Evolutionary conservation across 2,797 vertebrate genomes (phyloP).

Genomic region (Melanotaenia maccullochi): DNA sequence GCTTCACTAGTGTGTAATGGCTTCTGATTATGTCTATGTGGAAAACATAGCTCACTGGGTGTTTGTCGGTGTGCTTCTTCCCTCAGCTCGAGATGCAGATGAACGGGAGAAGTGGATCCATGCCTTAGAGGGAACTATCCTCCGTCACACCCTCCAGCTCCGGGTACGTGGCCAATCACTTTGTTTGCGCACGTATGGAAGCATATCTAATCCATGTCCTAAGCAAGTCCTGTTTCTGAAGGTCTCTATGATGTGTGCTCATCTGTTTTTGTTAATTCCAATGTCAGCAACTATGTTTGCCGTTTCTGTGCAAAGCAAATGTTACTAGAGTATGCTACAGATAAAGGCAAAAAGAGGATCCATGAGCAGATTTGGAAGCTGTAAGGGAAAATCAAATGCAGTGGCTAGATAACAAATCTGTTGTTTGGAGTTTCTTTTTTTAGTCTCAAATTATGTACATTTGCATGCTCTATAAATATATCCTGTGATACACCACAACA

Average conservation of each 20-base stretch:
- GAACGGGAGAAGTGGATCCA: slow-evolving; percentile 99
- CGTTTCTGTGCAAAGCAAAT: slow-evolving; percentile 4
- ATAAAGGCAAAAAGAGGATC: background rate
- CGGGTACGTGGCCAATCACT: slow-evolving; percentile 81
- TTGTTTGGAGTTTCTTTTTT: slow-evolving; percentile 23
- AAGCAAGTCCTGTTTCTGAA: slow-evolving; percentile 1
- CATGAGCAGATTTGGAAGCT: background rate
- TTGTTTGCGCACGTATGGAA: background rate
- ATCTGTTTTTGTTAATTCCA: background rate
- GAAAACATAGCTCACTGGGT: slow-evolving; percentile 58
- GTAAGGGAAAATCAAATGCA: background rate
- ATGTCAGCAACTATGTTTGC: background rate
- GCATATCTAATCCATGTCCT: slow-evolving; percentile 5
- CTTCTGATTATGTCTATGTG: slow-evolving; percentile 33
- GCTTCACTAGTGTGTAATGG: slow-evolving; percentile 24
- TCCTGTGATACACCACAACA: background rate
- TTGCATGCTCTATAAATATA: slow-evolving; percentile 9
- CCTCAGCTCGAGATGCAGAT: slow-evolving; percentile 95
- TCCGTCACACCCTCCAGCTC: slow-evolving; percentile 95
- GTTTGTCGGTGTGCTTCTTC: slow-evolving; percentile 63
- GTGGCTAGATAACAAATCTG: slow-evolving; percentile 6
- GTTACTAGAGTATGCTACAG: background rate
- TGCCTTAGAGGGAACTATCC: slow-evolving; percentile 98
- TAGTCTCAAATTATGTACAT: slow-evolving; percentile 5
- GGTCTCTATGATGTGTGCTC: slow-evolving; percentile 3